Conservation (phyloP, 2,888 invertebrate genomes). For the Agriopis leucophaearia region DNA sequence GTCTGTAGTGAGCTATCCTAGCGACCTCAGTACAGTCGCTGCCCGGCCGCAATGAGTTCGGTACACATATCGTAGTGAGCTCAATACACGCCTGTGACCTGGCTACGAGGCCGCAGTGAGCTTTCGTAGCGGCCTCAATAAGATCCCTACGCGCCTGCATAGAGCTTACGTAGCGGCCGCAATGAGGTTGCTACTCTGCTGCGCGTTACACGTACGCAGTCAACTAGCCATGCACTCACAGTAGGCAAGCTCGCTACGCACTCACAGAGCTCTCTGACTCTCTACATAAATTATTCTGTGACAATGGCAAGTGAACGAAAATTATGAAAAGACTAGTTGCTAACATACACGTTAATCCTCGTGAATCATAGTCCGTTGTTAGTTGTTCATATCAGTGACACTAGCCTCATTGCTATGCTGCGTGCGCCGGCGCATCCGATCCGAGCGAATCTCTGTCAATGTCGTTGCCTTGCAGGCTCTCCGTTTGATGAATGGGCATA, state of each 20-base stretch:
- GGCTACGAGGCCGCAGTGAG: too few relatives aligned
- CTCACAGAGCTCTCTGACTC: too few relatives aligned
- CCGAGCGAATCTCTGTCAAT: slow-evolving; percentile 38
- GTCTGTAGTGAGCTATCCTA: too few relatives aligned
- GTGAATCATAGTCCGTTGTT: too few relatives aligned
- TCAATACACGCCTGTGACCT: neutral
- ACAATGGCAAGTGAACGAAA: neutral
- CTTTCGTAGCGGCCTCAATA: neutral
- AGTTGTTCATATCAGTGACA: neutral
- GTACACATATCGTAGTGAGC: neutral
- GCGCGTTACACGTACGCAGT: too few relatives aligned
- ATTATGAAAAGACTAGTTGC: neutral
- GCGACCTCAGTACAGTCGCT: too few relatives aligned
- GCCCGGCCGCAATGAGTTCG: neutral
- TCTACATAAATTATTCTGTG: too few relatives aligned
- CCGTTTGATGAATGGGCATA: slow-evolving; percentile 28
- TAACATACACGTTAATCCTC: neutral
- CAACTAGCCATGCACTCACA: too few relatives aligned
- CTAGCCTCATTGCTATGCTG: slow-evolving; percentile 31
- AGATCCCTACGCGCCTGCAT: neutral
- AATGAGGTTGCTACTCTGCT: too few relatives aligned
- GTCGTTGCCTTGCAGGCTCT: slow-evolving; percentile 42
- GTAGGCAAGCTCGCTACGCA: too few relatives aligned
- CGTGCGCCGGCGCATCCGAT: slow-evolving; percentile 38
- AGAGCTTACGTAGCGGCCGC: too few relatives aligned